phyloP scores from a whole-genome alignment of 2,888 invertebrate genomes.

The Acanthopleura granulata region DNA sequence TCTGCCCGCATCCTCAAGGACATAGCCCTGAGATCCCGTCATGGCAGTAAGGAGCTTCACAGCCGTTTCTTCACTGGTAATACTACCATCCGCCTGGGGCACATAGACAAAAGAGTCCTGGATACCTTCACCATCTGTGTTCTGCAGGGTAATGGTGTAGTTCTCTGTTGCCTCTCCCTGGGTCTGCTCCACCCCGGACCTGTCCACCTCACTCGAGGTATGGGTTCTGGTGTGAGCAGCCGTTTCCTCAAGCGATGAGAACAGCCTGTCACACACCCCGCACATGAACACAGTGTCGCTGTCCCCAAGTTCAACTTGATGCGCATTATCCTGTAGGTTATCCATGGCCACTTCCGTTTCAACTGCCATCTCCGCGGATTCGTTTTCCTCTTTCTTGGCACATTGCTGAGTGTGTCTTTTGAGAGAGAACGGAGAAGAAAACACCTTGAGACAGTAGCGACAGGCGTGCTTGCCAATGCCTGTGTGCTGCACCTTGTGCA shows the following conservation, averaged over 20 bases:
- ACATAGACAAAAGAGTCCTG: neutral
- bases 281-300: constrained; percentile 34
- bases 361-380: neutral
- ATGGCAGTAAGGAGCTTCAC: constrained; percentile 15
- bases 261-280: constrained; percentile 35
- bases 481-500: constrained; percentile 42
- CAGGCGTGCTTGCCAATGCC: constrained; percentile 34
- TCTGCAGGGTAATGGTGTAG: neutral
- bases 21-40: constrained; percentile 19
- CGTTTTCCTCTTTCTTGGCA: neutral
- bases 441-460: constrained; percentile 36
- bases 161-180: constrained; percentile 16
- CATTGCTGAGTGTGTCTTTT: constrained; percentile 31
- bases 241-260: constrained; percentile 27
- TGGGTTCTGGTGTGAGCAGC: constrained; percentile 24
- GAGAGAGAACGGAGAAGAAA: constrained; percentile 36
- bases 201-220: neutral
- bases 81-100: constrained; percentile 3
- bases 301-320: neutral
- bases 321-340: neutral
- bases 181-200: neutral
- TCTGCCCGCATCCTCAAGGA: neutral
- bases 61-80: constrained; percentile 19
- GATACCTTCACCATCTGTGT: neutral
- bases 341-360: neutral